Evolutionary conservation across 30 jellyfish, hydroid and myxozoan species (phyloP), one percentile per base, ranked within the genome.

Genomic region (Aurelia sp.): DNA sequence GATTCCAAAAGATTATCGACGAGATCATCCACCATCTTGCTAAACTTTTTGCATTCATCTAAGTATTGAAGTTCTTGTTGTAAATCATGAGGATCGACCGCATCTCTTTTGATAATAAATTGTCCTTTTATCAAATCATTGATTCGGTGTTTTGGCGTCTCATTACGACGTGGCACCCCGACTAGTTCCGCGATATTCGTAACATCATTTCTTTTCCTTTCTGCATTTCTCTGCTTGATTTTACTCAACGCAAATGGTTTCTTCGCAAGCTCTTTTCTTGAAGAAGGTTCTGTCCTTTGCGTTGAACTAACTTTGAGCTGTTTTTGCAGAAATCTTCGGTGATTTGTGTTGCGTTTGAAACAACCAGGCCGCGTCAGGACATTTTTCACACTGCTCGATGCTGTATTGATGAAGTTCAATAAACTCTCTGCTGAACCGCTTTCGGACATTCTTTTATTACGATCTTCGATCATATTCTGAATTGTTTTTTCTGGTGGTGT

Each of bases 331-430:
- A 95, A 95, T 61, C 99, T 62, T 55, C 99, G 81, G 68, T 95
- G 99, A 78, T 95, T 95, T 27, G 99, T 95, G 50, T 95, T 95
- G 18, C 99, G 84, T 48, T 95, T 95, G 82, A 95, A 95, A 73
- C 99, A 89, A 31, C 99, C 96, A 2, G 97, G 99, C 73, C 86
- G 90, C 51, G 98, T 48, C 20, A 95, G 89, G 2, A 90, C 99
- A 30, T 93, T 85, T 50, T 95, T 90, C 18, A 95, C 99, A 62
- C 91, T 85, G 73, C 97, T 75, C 19, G 97, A 88, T 44, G 99
- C 99, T 27, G 86, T 89, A 84, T 95, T 95, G 71, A 95, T 71
- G 71, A 95, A 95, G 23, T 66, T 78, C 71, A 95, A 41, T 27
- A 95, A 75, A 53, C 92, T 82, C 72, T 88, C 98, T 9, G 98